These are phyloP conservation scores for Drosophila multiciliata DNA, from an alignment of 2,888 invertebrate genomes.

Conservation along the genomic window DNA sequence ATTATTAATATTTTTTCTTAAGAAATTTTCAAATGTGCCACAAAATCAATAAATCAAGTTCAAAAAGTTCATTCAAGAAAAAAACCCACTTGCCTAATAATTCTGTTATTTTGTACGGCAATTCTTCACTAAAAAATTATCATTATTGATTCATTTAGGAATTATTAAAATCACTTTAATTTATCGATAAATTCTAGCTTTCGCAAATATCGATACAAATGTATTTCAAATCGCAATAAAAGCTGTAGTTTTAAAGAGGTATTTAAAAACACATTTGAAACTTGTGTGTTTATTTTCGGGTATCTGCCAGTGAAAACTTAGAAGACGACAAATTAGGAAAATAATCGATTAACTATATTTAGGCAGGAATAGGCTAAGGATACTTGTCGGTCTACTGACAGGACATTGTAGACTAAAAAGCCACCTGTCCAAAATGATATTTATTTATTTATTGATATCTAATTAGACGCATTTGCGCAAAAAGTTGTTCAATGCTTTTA, in stretches of 20 bases:
- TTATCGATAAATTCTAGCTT: neutral
- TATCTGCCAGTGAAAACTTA: neutral
- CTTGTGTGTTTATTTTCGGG: neutral
- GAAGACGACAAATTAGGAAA: neutral
- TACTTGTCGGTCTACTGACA: too few species aligned
- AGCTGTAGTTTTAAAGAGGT: neutral
- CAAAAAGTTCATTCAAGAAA: neutral
- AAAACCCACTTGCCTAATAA: neutral
- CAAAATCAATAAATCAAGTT: neutral
- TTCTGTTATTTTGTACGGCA: neutral
- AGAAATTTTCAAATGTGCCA: neutral
- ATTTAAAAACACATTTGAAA: neutral
- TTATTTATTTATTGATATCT: constrained; percentile 22
- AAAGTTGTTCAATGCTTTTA: too few species aligned
- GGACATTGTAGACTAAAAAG: too few species aligned
- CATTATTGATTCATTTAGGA: neutral
- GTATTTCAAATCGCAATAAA: neutral
- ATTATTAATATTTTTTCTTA: neutral
- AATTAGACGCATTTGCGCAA: constrained; percentile 17
- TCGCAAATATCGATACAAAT: neutral
- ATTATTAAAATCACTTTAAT: neutral
- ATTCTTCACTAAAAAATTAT: neutral
- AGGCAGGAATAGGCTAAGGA: too few species aligned
- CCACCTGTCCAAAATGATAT: too few species aligned
- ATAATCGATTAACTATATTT: neutral